Evolutionary conservation across 2,888 invertebrate genomes (phyloP), one percentile per base, ranked within the genome.

Genomic region (Parapristionchus giblindavisi): DNA sequence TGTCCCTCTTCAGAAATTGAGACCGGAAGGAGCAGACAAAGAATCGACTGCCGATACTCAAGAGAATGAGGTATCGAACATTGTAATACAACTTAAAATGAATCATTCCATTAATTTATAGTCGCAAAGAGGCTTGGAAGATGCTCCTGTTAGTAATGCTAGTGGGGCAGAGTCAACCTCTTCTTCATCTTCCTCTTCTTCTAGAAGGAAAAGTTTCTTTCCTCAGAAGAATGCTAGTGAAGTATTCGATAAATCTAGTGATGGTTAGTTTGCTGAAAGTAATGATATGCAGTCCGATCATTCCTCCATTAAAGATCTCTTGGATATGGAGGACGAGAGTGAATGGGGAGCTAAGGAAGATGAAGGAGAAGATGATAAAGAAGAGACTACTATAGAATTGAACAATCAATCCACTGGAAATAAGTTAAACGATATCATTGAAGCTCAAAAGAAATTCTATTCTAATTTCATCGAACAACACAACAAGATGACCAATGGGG

Each of bases 401-500:
- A 56, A 56, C 2, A n/a, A 52, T 27, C 29, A 27, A 56, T 27
- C 56, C 27, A 54, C 14, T 54, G 56, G 11, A 6, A 21, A 21
- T 14, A 54, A 24, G 24, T 27, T 54, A 8, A 54, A 54, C 27
- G 61, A 32, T 6, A 14, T 38, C 8, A 5, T 32, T 21, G 61
- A 38, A 8, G 61, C 61, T 14, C 34, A 32, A 24, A 54, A 54
- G 56, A 54, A n/a, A 48, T 21, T 48, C 11, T 48, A 21, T 48
- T 48, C 21, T 32, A 66, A 65, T 63, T 34, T 71, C 14, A 71
- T 68, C 52, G 65, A 29, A 4, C 11, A 70, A 21, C 66, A 68
- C 58, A 77, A 77, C 2, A 71, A 54, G 74, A 52, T n/a, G 73
- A 29, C 8, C 75, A 48, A 29, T 51, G n/a, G 52, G 66, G 54